These are phyloP conservation scores for Regulus satrapa DNA, from an alignment of 2,113 vertebrate genomes.

Conservation along the genomic window DNA sequence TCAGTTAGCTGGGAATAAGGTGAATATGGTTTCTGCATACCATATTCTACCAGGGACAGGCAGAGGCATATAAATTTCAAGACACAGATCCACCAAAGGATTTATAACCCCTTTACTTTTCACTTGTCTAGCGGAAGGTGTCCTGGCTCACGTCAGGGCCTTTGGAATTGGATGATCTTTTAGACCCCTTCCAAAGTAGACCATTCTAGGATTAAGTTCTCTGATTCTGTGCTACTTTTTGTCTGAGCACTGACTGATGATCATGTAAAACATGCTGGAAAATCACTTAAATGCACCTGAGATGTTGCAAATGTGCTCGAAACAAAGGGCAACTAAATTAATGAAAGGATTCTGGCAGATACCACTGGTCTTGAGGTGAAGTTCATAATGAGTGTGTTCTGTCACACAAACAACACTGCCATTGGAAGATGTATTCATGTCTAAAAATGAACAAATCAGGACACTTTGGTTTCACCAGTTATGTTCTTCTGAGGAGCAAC, in stretches of 20 bases:
- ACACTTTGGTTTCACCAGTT: not conserved
- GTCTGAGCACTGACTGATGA: not conserved
- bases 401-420: not conserved
- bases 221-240: not conserved
- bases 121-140: not conserved
- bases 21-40: not conserved
- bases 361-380: not conserved
- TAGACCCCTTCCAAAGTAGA: not conserved
- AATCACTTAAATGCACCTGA: not conserved
- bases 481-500: not conserved
- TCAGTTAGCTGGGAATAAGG: not conserved
- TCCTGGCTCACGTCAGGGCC: rapidly evolving
- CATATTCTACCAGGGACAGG: too few relatives aligned
- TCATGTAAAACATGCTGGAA: not conserved
- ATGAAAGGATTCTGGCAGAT: not conserved
- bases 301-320: not conserved
- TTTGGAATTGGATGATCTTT: not conserved
- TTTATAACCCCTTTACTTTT: not conserved
- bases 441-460: not conserved
- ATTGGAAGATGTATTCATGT: not conserved
- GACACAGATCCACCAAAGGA: not conserved
- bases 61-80: not conserved
- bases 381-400: not conserved
- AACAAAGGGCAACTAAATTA: not conserved
- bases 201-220: not conserved